Evolutionary conservation across 2,797 vertebrate genomes (phyloP), one percentile per base, ranked within the genome.

Genomic region (Lepus oiostolus): DNA sequence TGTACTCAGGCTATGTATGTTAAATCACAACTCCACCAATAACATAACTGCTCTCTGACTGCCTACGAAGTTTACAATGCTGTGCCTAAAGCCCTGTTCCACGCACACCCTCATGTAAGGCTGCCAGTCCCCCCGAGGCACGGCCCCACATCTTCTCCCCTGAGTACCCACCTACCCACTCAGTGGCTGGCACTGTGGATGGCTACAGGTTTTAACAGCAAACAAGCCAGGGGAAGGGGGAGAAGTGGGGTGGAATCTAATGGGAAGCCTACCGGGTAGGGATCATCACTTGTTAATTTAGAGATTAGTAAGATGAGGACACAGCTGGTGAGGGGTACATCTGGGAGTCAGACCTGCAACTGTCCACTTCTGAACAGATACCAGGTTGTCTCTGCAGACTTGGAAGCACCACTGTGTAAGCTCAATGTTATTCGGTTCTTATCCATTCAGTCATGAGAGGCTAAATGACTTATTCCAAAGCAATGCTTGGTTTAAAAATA

Each of bases 131-230:
- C 38, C 42, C 26, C 2, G 2, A 22, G 30, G 8, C 70, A 19
- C 2, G 0, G 2, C 58, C 30, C 52, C n/a, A 1, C 17, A 0
- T 2, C 1, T 4, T n/a, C 54, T 85, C 85, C 42, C 5, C 17
- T 10, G 17, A 70, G 35, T 47, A 47, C 42, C 42, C 42, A 47
- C 42, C 42, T 14, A 6, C 71, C 81, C 52, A 28, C 24, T 52
- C 4, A 6, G 89, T 21, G 68, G 90, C 82, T 16, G 35, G 67
- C 32, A 16, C 47, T 5, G 10, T 62, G 70, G 30, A 1, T 14
- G 54, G 35, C 24, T 28, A 13, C 72, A 22, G 28, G 67, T 28
- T 0, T 50, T 11, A 58, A 38, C 3, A 4, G 63, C 0, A 0
- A 50, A 10, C 12, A 38, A 28, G 19, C 32, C 4, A 8, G 42